Evolutionary conservation across 2,797 vertebrate genomes (phyloP), one percentile per base, ranked within the genome.

Genomic region (Liasis olivaceus): DNA sequence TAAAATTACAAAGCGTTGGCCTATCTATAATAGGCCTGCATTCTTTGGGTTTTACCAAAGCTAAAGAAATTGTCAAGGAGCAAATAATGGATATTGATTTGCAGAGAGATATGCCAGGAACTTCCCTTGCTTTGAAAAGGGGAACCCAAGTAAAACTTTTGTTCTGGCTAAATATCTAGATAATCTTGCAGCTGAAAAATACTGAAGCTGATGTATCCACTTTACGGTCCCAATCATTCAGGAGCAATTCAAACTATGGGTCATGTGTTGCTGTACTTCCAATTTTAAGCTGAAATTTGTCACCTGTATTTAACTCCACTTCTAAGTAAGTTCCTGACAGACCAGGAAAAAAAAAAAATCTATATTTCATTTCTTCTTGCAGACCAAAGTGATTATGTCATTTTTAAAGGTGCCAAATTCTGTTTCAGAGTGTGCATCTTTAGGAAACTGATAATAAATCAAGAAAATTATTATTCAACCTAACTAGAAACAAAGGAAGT

Each of bases 11-110:
- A 81, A 26, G 24, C 42, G 24, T 24, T 81, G 20, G 20, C 72
- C 36, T 81, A 24, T 24, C 9, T 81, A 22, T 81, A 47, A 81
- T 81, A 36, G 36, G 72, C 36, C 47, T 81, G 42, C 47, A 81
- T 81, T 81, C 36, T 81, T 81, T 81, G 36, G 36, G 36, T 81
- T 81, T 81, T 47, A 85, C 89, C 94, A 92, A 66, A 58, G 47
- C 47, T 95, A 95, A 93, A 93, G 36, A 42, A 81, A 81, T 81
- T 47, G 47, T 81, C 20, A 47, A 42, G 9, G 20, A 47, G 72
- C 72, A 47, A 81, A 81, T 81, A 81, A 81, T 47, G 72, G 72
- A 81, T 81, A 81, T 81, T 81, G 72, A 81, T 81, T 81, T 47
- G 20, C 20, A 81, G 72, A 47, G 36, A 47, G 36, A 42, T 81